Conservation (phyloP, 2,113 vertebrate species). For the Rhineura floridana region DNA sequence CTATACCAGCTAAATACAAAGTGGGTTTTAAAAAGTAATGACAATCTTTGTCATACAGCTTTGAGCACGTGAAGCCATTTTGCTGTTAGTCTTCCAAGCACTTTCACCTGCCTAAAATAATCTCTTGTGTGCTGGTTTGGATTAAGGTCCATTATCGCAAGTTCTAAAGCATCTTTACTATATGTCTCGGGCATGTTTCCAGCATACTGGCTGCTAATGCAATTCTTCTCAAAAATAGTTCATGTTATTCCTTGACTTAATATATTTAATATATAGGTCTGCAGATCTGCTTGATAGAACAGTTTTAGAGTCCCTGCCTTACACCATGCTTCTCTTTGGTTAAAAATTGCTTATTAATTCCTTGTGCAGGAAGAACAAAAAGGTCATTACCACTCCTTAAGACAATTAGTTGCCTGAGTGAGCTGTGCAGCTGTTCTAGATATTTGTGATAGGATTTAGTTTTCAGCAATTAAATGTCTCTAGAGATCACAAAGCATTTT, state of each 20-base stretch:
- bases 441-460: slow-evolving; percentile 26
- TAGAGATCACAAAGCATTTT: slow-evolving; percentile 8
- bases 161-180: slow-evolving; percentile 30
- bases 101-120: neutral
- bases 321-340: neutral
- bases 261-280: neutral
- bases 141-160: slow-evolving; percentile 41
- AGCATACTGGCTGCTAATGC: neutral
- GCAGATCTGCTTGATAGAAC: slow-evolving; percentile 17
- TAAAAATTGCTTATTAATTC: neutral
- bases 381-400: slow-evolving; percentile 8
- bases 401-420: slow-evolving; percentile 15
- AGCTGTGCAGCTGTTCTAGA: neutral
- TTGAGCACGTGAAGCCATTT: neutral
- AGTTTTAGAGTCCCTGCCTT: neutral
- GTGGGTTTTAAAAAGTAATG: neutral
- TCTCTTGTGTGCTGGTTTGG: neutral
- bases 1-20: too few relatives aligned
- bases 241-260: neutral
- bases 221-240: neutral
- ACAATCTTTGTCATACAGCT: neutral
- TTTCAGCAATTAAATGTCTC: rapidly evolving
- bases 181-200: slow-evolving; percentile 27
- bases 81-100: neutral
- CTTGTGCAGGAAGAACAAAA: neutral